These are phyloP conservation scores for Catharus bicknelli DNA, from an alignment of 2,113 vertebrate genomes.

Conservation along the genomic window DNA sequence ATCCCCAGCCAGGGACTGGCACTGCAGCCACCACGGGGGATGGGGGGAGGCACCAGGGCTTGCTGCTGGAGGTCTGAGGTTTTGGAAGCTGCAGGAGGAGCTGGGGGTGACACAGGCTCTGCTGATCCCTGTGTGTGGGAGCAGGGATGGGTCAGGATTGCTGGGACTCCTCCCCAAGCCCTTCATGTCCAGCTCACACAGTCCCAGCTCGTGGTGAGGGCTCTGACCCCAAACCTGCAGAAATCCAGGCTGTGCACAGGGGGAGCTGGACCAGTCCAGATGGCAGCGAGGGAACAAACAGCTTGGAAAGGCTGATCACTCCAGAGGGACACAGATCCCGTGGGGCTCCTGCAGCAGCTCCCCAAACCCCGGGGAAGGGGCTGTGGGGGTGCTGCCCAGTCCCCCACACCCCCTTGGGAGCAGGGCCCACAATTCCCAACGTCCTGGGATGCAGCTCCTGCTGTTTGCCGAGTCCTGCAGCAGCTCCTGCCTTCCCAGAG, in stretches of 20 bases:
- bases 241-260: no score
- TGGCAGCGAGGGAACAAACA: neutral
- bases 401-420: no score
- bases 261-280: neutral
- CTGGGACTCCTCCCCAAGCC: no score
- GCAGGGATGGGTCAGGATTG: no score
- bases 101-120: neutral
- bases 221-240: no score
- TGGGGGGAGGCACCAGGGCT: neutral
- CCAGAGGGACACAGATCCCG: neutral
- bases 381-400: no score
- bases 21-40: neutral
- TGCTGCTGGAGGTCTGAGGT: no score
- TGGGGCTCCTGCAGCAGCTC: neutral
- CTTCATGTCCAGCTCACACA: no score
- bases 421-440: neutral
- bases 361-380: neutral
- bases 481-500: neutral
- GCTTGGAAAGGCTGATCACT: neutral
- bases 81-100: neutral
- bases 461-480: neutral
- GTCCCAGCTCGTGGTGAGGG: no score
- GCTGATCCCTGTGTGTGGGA: neutral
- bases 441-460: rapidly evolving
- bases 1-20: neutral